Evolutionary conservation across 1,140 invertebrate species (phyloP).

Genomic region (Rhopalosiphum padi): DNA sequence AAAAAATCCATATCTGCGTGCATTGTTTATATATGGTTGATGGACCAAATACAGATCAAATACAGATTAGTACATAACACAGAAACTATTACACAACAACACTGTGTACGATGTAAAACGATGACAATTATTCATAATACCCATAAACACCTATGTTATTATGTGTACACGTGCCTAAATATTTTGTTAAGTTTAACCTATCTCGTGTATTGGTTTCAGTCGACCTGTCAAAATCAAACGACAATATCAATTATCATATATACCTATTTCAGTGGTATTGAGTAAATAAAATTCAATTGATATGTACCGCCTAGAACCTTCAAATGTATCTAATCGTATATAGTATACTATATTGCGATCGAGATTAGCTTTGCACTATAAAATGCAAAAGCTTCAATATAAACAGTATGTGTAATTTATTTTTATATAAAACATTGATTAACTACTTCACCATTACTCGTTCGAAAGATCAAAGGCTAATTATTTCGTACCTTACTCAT

Average conservation of each 20-base stretch:
- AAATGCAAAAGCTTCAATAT: not conserved
- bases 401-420: not conserved
- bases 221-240: not conserved
- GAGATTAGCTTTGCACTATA: not conserved
- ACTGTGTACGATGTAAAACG: not conserved
- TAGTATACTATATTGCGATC: not conserved
- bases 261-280: not conserved
- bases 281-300: not conserved
- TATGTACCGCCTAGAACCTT: not conserved
- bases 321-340: not conserved
- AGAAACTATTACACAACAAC: not conserved
- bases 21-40: not conserved
- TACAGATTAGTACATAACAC: no score
- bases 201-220: not conserved
- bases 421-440: constrained; percentile 2
- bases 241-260: not conserved
- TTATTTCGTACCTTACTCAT: not conserved
- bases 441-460: not conserved
- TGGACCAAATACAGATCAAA: not conserved
- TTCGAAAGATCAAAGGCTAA: not conserved
- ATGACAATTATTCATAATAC: not conserved
- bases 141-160: not conserved
- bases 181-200: not conserved
- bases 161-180: not conserved
- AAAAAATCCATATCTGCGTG: not conserved